Evolutionary conservation across 2,797 vertebrate genomes (phyloP), one percentile per base, ranked within the genome.

Genomic region (Bufotes viridis): DNA sequence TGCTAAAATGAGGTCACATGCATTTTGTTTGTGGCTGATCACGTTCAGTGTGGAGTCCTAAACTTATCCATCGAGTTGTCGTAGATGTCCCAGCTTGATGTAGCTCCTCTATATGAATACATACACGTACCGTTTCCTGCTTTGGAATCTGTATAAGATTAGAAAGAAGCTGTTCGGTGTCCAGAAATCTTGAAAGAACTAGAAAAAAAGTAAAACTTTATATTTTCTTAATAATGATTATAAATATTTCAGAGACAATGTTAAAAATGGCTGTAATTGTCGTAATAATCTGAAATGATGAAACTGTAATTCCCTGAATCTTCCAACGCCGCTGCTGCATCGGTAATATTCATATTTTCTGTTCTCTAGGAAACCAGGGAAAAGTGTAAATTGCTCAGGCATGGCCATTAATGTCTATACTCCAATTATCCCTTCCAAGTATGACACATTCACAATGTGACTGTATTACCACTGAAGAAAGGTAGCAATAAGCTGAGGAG

Each of bases 121-220:
- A 42, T 42, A 42, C 42, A 93, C 95, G 13, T 96, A 99, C 98
- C 8, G 97, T 98, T 93, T 99, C 96, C 92, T 99, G 97, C 92
- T 99, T 99, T 90, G 98, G 97, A 92, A 99, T 96, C 94, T 99
- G 98, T 87, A 99, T 94, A 85, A 99, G 95, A 94, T 97, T 96
- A 86, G 97, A 99, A 90, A 99, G 96, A 84, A 99, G 96, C 87
- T 99, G 97, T 92, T 99, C 98, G 81, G 97, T 97, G 92, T 99
- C 98, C 91, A 98, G 94, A 93, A 99, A 99, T 93, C 95, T 96
- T 93, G 96, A 94, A 90, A 99, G 96, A 91, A 97, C 98, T 99
- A 90, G 90, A 92, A 93, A 90, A 82, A 53, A 67, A 72, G 18
- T 6, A 61, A 24, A 53, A 75, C n/a, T 20, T 24, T 29, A 55